Base-by-base conservation (phyloP, 2,113 vertebrate genomes). In the Epinephelus cyanopodus region DNA sequence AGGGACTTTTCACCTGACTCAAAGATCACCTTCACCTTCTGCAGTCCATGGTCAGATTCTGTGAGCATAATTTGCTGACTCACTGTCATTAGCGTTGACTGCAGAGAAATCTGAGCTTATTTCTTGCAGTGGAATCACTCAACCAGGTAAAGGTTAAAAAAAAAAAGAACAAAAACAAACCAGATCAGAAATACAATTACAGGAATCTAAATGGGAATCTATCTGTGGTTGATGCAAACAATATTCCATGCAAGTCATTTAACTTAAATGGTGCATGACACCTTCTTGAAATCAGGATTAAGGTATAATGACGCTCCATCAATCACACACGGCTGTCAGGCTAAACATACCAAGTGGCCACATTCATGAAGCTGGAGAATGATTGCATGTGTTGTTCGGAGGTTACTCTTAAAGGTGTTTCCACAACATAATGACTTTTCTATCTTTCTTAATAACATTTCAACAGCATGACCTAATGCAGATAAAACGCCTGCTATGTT, bases 21-120 rank as follows among this genome's bases (percentile, higher is more conserved):
- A 54, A 9, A 5, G 42, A 73, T 25, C 64, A 78, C 69, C 27
- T 68, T 80, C 63, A 65, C 72, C 68, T 56, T 57, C 14, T 42
- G 18, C 19, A 12, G 23, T 64, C 47, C 7, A 47, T 33, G 14
- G 42, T 14, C 57, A 42, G n/a, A 33, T 14, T 23, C 56, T 17
- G 3, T 33, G 29, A 76, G 54, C 17, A 42, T 21, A 47, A 60
- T 71, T 52, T 83, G 81, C 70, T 81, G 64, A 84, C 60, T 83
- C 74, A 79, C 42, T 19, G 37, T 63, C 17, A 72, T 63, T 37
- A 77, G 48, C 58, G 48, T 23, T 18, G 29, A 47, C 67, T 77
- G 62, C 52, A 73, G 73, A 19, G 21, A 53, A 53, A 53, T 69
- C 54, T 33, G 48, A 48, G 60, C 52, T 8, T 21, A 69, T 13